Evolutionary conservation across 2,113 vertebrate species (phyloP).

Genomic region (Anolis carolinensis): DNA sequence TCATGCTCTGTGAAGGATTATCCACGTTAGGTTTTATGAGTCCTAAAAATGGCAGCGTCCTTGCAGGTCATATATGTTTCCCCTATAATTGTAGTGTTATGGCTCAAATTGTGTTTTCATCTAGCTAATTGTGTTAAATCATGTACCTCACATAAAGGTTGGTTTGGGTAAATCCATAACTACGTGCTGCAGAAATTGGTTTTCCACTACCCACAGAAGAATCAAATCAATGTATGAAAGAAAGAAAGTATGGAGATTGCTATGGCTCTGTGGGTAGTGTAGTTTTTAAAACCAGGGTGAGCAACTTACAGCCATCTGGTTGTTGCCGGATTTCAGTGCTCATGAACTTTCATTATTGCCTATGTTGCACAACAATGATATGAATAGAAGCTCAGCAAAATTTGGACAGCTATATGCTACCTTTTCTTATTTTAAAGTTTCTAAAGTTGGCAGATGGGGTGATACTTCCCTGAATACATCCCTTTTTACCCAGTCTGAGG

Average conservation of each 20-base stretch:
- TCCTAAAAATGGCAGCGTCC: not conserved
- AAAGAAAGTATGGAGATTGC: not conserved
- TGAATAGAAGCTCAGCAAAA: not conserved
- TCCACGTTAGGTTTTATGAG: not conserved
- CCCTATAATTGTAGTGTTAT: not conserved
- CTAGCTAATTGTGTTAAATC: not conserved
- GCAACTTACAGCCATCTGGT: not conserved
- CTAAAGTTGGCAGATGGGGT: too few relatives aligned
- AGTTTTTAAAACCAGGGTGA: not conserved
- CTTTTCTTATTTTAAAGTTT: too few relatives aligned
- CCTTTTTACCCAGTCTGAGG: too few relatives aligned
- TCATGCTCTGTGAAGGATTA: not conserved
- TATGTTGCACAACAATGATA: not conserved
- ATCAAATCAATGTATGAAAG: not conserved
- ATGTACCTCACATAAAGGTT: not conserved
- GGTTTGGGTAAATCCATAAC: not conserved
- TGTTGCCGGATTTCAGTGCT: too few relatives aligned
- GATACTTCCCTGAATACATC: too few relatives aligned
- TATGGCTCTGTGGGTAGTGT: not conserved
- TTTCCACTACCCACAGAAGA: not conserved
- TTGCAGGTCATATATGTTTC: not conserved
- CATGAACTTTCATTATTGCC: too few relatives aligned
- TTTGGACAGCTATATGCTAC: too few relatives aligned
- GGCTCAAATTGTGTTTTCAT: not conserved
- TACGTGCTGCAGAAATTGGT: not conserved